phyloP scores from a whole-genome alignment of 2,888 invertebrate genomes.

The Eristalinus aeneus region DNA sequence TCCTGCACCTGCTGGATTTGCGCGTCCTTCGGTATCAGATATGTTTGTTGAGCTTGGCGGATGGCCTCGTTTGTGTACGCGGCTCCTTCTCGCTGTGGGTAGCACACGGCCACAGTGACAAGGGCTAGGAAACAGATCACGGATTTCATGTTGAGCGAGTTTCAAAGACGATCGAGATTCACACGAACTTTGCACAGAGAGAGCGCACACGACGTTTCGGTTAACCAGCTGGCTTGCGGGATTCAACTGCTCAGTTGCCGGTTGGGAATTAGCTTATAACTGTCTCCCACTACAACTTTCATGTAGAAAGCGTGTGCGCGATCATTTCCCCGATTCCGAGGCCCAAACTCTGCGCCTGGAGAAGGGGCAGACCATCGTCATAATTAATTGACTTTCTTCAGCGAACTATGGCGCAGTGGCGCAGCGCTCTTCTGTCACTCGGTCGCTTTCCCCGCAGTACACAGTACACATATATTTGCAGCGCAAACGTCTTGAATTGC shows the following conservation, averaged over 20 bases:
- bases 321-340: slow-evolving; percentile 59
- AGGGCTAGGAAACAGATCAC: slow-evolving; percentile 74
- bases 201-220: slow-evolving; percentile 16
- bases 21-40: slow-evolving; percentile 92
- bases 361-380: slow-evolving; percentile 52
- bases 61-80: slow-evolving; percentile 93
- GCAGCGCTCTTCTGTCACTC: slow-evolving; percentile 3
- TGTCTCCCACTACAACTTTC: slow-evolving; percentile 67
- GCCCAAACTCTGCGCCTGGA: slow-evolving; percentile 45
- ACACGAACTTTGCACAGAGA: slow-evolving; percentile 9
- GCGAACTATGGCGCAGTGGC: slow-evolving; percentile 31
- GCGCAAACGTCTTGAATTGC: slow-evolving; percentile 37
- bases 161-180: background rate
- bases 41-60: slow-evolving; percentile 92
- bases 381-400: slow-evolving; percentile 67
- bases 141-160: slow-evolving; percentile 43
- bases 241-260: slow-evolving; percentile 53
- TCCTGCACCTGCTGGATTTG: slow-evolving; percentile 93
- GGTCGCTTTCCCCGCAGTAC: slow-evolving; percentile 46
- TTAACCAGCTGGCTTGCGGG: slow-evolving; percentile 44
- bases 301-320: slow-evolving; percentile 39
- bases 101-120: slow-evolving; percentile 74
- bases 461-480: slow-evolving; percentile 21
- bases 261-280: slow-evolving; percentile 61
- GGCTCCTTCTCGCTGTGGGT: slow-evolving; percentile 89